These are phyloP conservation scores for Sarcophaga variegata DNA, from an alignment of 2,888 invertebrate species.

Conservation along the genomic window DNA sequence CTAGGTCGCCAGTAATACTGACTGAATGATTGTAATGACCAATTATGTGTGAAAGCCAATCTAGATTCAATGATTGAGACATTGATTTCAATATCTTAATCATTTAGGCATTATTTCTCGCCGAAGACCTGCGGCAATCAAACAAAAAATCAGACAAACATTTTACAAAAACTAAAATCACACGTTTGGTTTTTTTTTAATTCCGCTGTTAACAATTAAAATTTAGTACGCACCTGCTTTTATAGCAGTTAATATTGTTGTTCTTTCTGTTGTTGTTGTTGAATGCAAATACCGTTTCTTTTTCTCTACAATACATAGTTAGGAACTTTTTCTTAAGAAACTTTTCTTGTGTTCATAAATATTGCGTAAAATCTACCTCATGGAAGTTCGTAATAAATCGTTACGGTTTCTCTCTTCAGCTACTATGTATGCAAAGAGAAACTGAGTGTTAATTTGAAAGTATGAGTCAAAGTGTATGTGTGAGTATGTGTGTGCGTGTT, in stretches of 20 bases:
- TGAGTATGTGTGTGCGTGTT: background rate
- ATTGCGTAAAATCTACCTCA: background rate
- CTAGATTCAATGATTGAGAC: too few relatives aligned
- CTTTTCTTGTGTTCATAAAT: conserved; percentile 42
- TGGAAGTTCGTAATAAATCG: conserved; percentile 42
- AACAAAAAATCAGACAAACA: background rate
- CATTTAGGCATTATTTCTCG: too few relatives aligned
- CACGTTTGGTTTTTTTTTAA: background rate
- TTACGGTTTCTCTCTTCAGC: background rate
- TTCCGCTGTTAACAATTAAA: too few relatives aligned
- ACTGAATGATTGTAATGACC: too few relatives aligned
- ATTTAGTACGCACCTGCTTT: background rate
- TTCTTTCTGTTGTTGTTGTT: too few relatives aligned
- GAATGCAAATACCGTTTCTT: conserved; percentile 20
- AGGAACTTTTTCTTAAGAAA: background rate
- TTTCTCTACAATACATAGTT: too few relatives aligned
- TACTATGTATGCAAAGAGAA: too few relatives aligned
- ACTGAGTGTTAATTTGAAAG: background rate
- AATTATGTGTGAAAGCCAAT: too few relatives aligned
- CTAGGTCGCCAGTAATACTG: too few relatives aligned
- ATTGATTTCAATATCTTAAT: too few relatives aligned
- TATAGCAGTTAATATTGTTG: conserved; percentile 1
- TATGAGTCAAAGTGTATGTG: background rate
- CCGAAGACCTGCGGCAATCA: background rate
- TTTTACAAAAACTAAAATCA: conserved; percentile 5